Evolutionary conservation across 2,888 invertebrate genomes (phyloP).

Genomic region (Calliphora vomitoria): DNA sequence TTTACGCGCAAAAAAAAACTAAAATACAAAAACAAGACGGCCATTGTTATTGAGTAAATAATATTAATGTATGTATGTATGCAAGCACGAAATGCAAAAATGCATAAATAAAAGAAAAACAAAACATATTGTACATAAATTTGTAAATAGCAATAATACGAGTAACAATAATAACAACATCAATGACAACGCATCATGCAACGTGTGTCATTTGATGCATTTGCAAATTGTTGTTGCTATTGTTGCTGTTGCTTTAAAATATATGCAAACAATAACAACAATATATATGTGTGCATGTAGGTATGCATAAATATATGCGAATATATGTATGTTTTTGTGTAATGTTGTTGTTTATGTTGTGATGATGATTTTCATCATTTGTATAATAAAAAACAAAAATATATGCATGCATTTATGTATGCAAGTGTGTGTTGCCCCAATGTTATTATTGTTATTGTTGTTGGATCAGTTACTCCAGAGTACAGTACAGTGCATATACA

Average conservation of each 20-base stretch:
- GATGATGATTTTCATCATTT: neutral
- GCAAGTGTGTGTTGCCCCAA: no score
- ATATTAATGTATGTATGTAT: conserved; percentile 15
- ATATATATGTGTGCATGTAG: conserved; percentile 11
- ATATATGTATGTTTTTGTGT: neutral
- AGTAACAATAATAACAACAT: conserved; percentile 65
- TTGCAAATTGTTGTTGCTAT: conserved; percentile 50
- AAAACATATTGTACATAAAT: conserved; percentile 42
- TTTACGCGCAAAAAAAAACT: conserved; percentile 54
- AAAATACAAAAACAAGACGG: conserved; percentile 58
- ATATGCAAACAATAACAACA: conserved; percentile 60
- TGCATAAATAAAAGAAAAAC: neutral
- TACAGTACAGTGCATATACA: neutral
- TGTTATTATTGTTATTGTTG: conserved; percentile 37
- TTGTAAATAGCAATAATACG: conserved; percentile 53
- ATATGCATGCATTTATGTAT: no score
- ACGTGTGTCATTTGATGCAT: conserved; percentile 60
- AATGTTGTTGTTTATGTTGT: conserved; percentile 5
- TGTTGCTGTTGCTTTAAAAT: conserved; percentile 49
- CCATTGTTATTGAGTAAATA: conserved; percentile 65
- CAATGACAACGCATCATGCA: conserved; percentile 69
- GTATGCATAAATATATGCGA: neutral
- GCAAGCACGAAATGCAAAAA: conserved; percentile 5
- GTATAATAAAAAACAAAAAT: no score
- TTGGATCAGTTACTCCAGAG: conserved; percentile 32